These are phyloP conservation scores for Anneissia japonica DNA, from an alignment of 35 echinoderm and acorn worm genomes.

Conservation along the genomic window DNA sequence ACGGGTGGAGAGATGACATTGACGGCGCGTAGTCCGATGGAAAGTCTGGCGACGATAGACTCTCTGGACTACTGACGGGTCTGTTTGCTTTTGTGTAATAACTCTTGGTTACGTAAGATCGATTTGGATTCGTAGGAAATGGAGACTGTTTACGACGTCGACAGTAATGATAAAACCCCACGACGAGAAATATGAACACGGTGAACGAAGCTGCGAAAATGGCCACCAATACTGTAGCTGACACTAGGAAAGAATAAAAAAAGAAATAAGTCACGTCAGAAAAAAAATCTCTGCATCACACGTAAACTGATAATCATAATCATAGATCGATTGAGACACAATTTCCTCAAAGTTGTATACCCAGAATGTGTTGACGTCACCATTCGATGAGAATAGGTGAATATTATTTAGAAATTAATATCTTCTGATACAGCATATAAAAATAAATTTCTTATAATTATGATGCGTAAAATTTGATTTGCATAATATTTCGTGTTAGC, in stretches of 20 bases:
- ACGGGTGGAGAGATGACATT: conserved; percentile 37
- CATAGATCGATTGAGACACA: too few relatives aligned
- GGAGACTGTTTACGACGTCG: background rate
- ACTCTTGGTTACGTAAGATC: background rate
- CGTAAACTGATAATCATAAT: too few relatives aligned
- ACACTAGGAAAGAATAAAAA: conserved; percentile 41
- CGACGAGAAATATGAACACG: background rate
- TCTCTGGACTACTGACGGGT: background rate
- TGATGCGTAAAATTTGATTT: too few relatives aligned
- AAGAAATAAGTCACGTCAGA: background rate
- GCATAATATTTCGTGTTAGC: too few relatives aligned
- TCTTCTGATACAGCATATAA: too few relatives aligned
- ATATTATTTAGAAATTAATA: too few relatives aligned
- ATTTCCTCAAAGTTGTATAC: too few relatives aligned
- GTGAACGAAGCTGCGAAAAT: conserved; percentile 41
- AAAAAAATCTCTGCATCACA: too few relatives aligned
- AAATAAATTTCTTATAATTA: too few relatives aligned
- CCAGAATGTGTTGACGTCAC: too few relatives aligned
- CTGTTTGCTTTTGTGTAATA: background rate
- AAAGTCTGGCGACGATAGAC: background rate
- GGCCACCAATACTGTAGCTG: conserved; percentile 54
- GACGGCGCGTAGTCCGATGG: background rate
- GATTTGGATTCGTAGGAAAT: background rate
- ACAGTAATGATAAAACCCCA: background rate
- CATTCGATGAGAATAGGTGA: too few relatives aligned